These are phyloP conservation scores for Laticauda laticaudata DNA, from an alignment of 2,113 vertebrate genomes.

Conservation along the genomic window DNA sequence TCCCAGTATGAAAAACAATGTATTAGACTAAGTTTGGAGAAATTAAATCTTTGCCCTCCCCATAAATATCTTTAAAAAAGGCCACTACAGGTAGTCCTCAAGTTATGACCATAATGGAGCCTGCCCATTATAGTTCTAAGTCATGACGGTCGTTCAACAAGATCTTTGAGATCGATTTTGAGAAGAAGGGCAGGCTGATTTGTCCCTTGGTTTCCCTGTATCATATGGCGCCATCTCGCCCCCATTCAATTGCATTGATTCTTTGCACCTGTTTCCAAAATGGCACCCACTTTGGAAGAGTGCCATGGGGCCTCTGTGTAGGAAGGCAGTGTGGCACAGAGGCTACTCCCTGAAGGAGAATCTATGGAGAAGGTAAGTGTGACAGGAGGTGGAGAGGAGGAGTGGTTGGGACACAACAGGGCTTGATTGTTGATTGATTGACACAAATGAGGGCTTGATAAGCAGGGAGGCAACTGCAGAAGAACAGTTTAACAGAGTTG, in stretches of 20 bases:
- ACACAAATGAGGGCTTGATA: neutral
- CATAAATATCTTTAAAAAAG: neutral
- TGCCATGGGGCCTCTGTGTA: neutral
- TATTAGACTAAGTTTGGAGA: neutral
- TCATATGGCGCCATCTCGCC: neutral
- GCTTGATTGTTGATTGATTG: too few species aligned
- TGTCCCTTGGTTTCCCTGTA: neutral
- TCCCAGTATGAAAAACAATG: neutral
- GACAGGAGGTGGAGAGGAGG: neutral
- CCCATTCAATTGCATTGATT: neutral
- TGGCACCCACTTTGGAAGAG: neutral
- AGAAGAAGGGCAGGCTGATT: neutral
- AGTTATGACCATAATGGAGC: neutral
- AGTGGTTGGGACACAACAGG: neutral
- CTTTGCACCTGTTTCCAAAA: neutral
- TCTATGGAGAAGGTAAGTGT: neutral
- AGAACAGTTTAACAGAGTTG: too few species aligned
- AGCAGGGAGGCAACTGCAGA: too few species aligned
- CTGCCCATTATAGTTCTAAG: neutral
- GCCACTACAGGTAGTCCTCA: neutral
- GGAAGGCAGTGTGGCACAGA: neutral
- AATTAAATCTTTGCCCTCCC: neutral
- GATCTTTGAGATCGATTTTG: neutral
- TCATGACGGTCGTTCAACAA: neutral
- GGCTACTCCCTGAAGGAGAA: neutral